Evolutionary conservation across 2,888 invertebrate genomes (phyloP), one percentile per base, ranked within the genome.

Genomic region (Erebia epiphron): DNA sequence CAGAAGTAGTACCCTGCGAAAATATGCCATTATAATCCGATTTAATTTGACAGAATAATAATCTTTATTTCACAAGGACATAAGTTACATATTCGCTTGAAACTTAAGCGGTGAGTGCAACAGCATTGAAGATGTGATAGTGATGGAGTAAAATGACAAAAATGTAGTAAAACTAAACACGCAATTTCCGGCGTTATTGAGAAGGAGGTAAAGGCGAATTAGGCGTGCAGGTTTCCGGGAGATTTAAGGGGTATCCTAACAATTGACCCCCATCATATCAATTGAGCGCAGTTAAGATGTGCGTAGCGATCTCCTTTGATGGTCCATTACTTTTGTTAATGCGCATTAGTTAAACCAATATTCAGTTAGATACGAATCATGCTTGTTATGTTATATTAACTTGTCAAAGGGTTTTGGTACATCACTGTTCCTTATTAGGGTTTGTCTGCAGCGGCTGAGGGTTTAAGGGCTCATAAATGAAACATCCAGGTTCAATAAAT

Each of bases 221-320:
- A 66, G 35, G 68, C 18, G 7, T 62, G 69, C 18, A 5, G 26
- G 43, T 46, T 26, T 26, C 5, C 26, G 18, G 26, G 62, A 50
- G 67, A 70, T 70, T 70, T 69, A 56, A 58, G 67, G 62, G 50
- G 71, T 72, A 79, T 79, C 79, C 79, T 75, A 77, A 86, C 87
- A 88, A 88, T 88, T 88, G 84, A 84, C 86, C 87, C 86, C 80
- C 82, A 87, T 82, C 79, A 77, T 76, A 73, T 80, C 85, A 88
- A 88, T 87, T 86, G 83, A 82, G 79, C 77, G 80, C 79, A 79
- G 80, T 82, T 80, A 79, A 83, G 81, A 84, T 84, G 83, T 80
- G 82, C 84, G 80, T 80, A 79, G 80, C 79, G 83, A 84, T 84
- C 82, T 79, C 43, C 76, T 80, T 79, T 83, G 82, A 83, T 81